Conservation (phyloP, 2,888 invertebrate genomes). For the Alitta virens region DNA sequence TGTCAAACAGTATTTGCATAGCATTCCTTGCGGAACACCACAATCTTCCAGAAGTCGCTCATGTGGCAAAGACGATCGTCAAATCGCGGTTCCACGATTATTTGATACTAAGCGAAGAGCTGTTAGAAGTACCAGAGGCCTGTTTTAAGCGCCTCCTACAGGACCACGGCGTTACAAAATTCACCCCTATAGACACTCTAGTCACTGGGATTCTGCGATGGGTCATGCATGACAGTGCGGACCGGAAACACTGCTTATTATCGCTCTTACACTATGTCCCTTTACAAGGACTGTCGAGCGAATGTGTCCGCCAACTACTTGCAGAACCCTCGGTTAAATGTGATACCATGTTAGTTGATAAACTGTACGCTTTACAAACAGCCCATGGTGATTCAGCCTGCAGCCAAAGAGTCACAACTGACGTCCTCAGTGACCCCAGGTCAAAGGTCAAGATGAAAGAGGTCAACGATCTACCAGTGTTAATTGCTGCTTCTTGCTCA, state of each 20-base stretch:
- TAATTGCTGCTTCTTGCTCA: conserved; percentile 46
- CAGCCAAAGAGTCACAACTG: not conserved
- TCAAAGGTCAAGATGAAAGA: not conserved
- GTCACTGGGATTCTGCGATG: conserved; percentile 42
- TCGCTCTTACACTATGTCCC: conserved; percentile 12
- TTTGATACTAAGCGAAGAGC: conserved; percentile 46
- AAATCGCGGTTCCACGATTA: conserved; percentile 51
- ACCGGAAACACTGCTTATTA: conserved; percentile 29
- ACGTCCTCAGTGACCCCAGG: not conserved
- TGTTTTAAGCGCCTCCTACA: conserved; percentile 42
- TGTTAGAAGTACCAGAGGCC: conserved; percentile 43
- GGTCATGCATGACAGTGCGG: conserved; percentile 39
- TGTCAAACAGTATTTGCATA: conserved; percentile 45
- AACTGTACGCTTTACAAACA: not conserved
- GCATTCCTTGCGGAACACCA: conserved; percentile 47
- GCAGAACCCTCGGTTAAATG: not conserved
- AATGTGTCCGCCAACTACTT: not conserved
- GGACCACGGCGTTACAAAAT: conserved; percentile 42
- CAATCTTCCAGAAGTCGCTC: conserved; percentile 43
- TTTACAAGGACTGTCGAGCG: conserved; percentile 2
- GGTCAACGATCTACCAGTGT: conserved; percentile 29
- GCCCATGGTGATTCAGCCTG: conserved; percentile 3
- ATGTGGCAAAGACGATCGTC: conserved; percentile 42
- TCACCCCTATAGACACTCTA: conserved; percentile 42
- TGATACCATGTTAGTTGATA: not conserved